Evolutionary conservation across 2,888 invertebrate species (phyloP).

Genomic region (Lepidonotus clava): DNA sequence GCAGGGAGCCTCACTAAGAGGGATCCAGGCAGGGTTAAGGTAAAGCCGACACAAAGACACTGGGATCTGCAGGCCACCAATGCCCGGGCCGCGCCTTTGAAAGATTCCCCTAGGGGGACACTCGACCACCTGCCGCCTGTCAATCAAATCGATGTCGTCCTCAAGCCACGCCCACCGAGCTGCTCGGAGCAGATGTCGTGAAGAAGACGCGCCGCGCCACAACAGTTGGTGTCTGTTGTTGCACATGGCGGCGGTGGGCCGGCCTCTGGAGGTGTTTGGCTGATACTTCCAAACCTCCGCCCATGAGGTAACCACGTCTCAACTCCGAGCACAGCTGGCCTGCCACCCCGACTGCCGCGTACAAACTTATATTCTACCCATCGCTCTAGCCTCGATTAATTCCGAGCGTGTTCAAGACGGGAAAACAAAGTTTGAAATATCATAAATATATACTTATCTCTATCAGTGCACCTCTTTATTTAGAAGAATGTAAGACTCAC

Average conservation of each 20-base stretch:
- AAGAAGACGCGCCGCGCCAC: not conserved
- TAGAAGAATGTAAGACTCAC: too few relatives aligned
- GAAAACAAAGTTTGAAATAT: too few relatives aligned
- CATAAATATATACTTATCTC: too few relatives aligned
- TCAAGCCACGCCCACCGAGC: slow-evolving; percentile 31
- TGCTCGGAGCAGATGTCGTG: not conserved
- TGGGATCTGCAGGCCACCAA: not conserved
- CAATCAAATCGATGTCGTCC: slow-evolving; percentile 2
- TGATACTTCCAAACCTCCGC: not conserved
- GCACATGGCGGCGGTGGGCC: not conserved
- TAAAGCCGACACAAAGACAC: not conserved
- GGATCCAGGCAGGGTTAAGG: not conserved
- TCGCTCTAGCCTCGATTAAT: too few relatives aligned
- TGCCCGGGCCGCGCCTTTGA: too few relatives aligned
- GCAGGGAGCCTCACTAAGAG: not conserved
- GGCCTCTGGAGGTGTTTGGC: not conserved
- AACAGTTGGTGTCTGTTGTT: not conserved
- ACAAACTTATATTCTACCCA: too few relatives aligned
- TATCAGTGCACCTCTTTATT: too few relatives aligned
- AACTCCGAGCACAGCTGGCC: too few relatives aligned
- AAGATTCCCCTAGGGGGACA: not conserved
- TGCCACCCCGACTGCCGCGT: too few relatives aligned
- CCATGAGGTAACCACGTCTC: too few relatives aligned
- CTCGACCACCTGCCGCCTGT: slow-evolving; percentile 10
- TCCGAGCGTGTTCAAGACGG: too few relatives aligned